Conservation (phyloP, 2,113 vertebrate species). For the Pycnonotus jocosus region DNA sequence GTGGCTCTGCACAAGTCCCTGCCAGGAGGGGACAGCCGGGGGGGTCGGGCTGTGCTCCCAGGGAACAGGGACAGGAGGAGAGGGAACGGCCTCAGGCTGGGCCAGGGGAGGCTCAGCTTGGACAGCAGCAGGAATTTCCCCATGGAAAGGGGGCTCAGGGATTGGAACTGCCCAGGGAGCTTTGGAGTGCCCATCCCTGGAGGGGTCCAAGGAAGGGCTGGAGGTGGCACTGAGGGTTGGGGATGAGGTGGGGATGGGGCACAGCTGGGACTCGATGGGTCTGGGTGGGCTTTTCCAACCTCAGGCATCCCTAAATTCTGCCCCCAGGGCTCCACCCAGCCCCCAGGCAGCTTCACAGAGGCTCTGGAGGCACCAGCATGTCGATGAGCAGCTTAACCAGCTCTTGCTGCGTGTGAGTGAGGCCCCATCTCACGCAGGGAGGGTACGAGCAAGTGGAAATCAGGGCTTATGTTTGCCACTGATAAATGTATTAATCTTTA, state of each 20-base stretch:
- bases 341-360: neutral
- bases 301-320: neutral
- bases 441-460: neutral
- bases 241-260: fast-evolving
- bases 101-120: neutral
- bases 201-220: neutral
- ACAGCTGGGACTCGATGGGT: fast-evolving
- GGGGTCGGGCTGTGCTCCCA: neutral
- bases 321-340: neutral
- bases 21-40: neutral
- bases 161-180: neutral
- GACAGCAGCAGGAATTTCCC: neutral
- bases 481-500: conserved; percentile 66
- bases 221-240: neutral
- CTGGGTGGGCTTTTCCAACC: neutral
- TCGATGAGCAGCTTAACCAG: neutral
- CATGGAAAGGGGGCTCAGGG: neutral
- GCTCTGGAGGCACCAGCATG: neutral
- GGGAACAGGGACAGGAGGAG: neutral
- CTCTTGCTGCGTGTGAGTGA: neutral
- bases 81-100: neutral
- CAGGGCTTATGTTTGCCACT: conserved; percentile 58
- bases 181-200: neutral
- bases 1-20: neutral
- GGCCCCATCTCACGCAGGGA: neutral